Base-by-base conservation (phyloP, 2,113 vertebrate species). In the Gadus chalcogrammus region DNA sequence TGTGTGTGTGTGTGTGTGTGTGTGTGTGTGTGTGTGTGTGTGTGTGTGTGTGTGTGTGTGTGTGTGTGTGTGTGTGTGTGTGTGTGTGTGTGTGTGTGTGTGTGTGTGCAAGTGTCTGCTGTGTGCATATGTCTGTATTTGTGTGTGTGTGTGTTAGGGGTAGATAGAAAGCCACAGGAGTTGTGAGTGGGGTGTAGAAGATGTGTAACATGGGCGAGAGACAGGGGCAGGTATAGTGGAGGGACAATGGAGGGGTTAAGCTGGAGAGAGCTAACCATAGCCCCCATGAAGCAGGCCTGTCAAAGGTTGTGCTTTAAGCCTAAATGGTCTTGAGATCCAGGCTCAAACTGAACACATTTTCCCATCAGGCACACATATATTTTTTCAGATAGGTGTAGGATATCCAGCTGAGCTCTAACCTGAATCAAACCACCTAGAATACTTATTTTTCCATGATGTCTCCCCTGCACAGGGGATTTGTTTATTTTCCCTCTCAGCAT, bases 191-290 rank as follows among this genome's bases (percentile, higher is more conserved):
- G 31, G 31, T 2, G 31, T 35, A 35, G 31, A 35, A 35, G 31
- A 4, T 35, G 31, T 35, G 31, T 35, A 35, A 35, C 4, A 35
- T 35, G 31, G 31, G 31, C 6, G 31, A 35, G 31, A 35, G 31
- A 35, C 31, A 70, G n/a, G 9, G 68, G 65, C 58, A 63, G 31
- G 42, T 28, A n/a, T 15, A 61, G 61, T 12, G 48, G 55, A 13
- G 35, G 31, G 15, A 52, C 73, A 65, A 22, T 56, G 55, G 53
- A 20, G 70, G 71, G 80, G 69, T 72, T 84, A 52, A 76, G 17
- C 58, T 59, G 15, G 9, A 59, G 58, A 17, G 17, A 18, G 17
- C 56, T n/a, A 16, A 7, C 18, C 15, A 59, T 3, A 63, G 24
- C 3, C 18, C 61, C 2, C 6, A 63, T 28, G 2, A 13, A 15